These are phyloP conservation scores for Tiphia femorata DNA, from an alignment of 2,888 invertebrate species.

Conservation along the genomic window DNA sequence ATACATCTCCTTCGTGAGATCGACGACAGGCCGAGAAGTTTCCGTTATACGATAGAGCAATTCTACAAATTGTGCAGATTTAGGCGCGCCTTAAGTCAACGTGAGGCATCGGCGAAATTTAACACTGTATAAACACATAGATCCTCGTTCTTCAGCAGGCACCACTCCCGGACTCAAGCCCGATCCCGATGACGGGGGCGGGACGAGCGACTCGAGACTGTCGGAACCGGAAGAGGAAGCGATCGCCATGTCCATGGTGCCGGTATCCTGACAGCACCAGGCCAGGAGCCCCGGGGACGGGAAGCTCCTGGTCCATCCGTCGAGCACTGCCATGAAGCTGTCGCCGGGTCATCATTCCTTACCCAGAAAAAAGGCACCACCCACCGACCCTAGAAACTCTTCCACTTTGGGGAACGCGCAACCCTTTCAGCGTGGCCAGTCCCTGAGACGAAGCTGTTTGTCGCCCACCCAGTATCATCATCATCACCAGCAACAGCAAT, in stretches of 20 bases:
- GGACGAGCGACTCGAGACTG: conserved; percentile 54
- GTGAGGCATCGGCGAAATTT: too few relatives aligned
- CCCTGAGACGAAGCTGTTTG: conserved; percentile 74
- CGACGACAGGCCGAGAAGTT: too few relatives aligned
- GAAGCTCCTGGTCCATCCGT: conserved; percentile 63
- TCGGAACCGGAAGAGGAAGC: conserved; percentile 69
- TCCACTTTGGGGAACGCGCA: conserved; percentile 26
- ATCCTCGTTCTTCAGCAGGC: conserved; percentile 38
- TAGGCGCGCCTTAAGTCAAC: too few relatives aligned
- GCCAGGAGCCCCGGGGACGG: conserved; percentile 70
- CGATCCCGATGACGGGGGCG: conserved; percentile 52
- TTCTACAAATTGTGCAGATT: too few relatives aligned
- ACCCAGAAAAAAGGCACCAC: conserved; percentile 69
- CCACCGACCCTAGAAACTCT: conserved; percentile 51
- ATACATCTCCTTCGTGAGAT: too few relatives aligned
- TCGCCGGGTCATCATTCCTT: conserved; percentile 71
- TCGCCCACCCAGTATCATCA: conserved; percentile 53
- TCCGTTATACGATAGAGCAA: too few relatives aligned
- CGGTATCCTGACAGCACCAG: conserved; percentile 72
- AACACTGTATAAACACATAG: too few relatives aligned
- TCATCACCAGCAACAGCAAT: conserved; percentile 47
- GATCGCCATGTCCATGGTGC: conserved; percentile 69
- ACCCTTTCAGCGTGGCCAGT: conserved; percentile 77
- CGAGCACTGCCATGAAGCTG: conserved; percentile 56
- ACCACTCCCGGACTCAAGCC: conserved; percentile 52